These are phyloP conservation scores for Drosophila hamatofila DNA, from an alignment of 2,888 invertebrate species.

Conservation along the genomic window DNA sequence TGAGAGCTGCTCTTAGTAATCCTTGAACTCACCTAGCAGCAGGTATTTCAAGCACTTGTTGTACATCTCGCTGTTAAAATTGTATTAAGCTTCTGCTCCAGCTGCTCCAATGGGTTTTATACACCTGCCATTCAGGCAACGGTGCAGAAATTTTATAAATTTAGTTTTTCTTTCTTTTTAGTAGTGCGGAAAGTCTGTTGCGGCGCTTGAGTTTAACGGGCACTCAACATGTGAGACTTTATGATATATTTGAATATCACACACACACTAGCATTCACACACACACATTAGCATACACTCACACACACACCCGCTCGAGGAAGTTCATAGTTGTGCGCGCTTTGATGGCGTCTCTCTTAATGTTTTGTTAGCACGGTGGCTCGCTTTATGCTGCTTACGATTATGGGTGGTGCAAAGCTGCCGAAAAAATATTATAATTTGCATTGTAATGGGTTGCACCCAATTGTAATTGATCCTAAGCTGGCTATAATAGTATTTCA, in stretches of 20 bases:
- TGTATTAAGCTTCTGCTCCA: conserved; percentile 51
- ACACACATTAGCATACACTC: conserved; percentile 1
- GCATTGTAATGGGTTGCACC: conserved; percentile 53
- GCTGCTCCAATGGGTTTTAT: conserved; percentile 53
- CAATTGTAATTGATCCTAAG: conserved; percentile 58
- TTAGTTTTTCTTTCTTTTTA: conserved; percentile 38
- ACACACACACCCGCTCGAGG: conserved; percentile 42
- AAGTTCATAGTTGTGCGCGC: conserved; percentile 41
- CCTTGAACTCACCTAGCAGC: conserved; percentile 59
- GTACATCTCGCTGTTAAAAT: conserved; percentile 59
- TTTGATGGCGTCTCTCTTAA: conserved; percentile 60
- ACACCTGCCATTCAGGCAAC: conserved; percentile 41
- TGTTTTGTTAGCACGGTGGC: conserved; percentile 57
- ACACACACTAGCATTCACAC: conserved; percentile 7
- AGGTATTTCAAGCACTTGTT: conserved; percentile 49
- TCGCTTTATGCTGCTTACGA: conserved; percentile 12
- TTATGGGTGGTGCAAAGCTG: conserved; percentile 43
- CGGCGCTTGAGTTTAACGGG: conserved; percentile 68
- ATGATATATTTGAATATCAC: conserved; percentile 56
- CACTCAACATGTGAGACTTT: conserved; percentile 64
- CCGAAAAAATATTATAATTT: conserved; percentile 14
- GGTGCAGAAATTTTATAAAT: conserved; percentile 55
- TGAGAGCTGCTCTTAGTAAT: background rate
- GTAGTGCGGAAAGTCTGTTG: conserved; percentile 74
- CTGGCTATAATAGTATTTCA: conserved; percentile 19